Percentiles rank a stretch among this genome's conserved stretches.
phyloP scores from a whole-genome alignment of 2,113 vertebrate genomes.

The Barbus barbus region DNA sequence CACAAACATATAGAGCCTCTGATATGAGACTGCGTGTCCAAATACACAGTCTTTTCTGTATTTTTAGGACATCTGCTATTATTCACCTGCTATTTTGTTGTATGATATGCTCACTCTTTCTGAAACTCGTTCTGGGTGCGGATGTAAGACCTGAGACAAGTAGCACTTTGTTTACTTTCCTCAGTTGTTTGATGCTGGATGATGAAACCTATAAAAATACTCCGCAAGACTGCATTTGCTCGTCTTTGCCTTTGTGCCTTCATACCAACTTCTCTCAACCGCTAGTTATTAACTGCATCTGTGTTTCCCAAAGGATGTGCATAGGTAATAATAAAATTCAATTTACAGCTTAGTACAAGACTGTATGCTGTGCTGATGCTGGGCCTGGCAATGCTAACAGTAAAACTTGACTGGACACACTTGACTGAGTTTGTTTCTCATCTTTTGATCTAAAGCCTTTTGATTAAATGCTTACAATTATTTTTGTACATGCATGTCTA shows the following conservation, averaged over 20 bases:
- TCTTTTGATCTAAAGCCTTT: neutral
- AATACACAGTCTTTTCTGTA: neutral
- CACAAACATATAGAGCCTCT: constrained; percentile 8
- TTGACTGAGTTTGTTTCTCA: neutral
- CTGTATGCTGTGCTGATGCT: constrained; percentile 43
- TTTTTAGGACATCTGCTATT: constrained; percentile 30
- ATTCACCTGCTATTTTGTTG: neutral
- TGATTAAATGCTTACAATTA: neutral
- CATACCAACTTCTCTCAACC: constrained; percentile 64
- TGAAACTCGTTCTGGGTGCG: constrained; percentile 43
- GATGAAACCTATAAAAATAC: constrained; percentile 78
- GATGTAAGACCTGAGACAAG: constrained; percentile 64
- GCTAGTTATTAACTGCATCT: constrained; percentile 61
- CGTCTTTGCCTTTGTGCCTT: constrained; percentile 59
- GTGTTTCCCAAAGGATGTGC: constrained; percentile 54
- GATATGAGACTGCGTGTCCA: neutral
- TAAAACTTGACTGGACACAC: neutral
- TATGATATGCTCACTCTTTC: constrained; percentile 19
- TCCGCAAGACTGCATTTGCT: constrained; percentile 72
- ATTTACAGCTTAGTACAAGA: constrained; percentile 44
- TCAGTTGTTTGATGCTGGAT: constrained; percentile 74
- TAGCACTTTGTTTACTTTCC: constrained; percentile 69
- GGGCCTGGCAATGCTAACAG: neutral
- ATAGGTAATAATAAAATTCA: constrained; percentile 63
- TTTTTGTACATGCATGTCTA: neutral